Conservation (phyloP, 2,797 vertebrate species). For the Clarias pachynema region DNA sequence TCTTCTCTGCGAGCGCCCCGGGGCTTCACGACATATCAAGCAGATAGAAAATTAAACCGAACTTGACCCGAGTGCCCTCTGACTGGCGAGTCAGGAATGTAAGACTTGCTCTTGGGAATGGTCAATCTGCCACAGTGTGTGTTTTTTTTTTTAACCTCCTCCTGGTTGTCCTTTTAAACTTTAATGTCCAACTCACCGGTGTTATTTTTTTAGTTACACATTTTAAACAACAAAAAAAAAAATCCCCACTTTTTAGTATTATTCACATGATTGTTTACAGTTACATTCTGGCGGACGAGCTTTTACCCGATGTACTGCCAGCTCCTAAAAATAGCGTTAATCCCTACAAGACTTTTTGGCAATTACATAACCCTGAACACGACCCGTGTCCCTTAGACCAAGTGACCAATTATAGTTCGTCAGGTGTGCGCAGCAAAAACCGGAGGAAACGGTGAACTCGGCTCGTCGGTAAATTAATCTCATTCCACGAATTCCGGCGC, state of each 20-base stretch:
- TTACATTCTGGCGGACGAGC: neutral
- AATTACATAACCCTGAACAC: neutral
- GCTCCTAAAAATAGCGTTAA: neutral
- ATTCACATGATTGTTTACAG: slow-evolving; percentile 3
- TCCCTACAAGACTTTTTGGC: neutral
- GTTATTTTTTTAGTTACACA: too few species aligned
- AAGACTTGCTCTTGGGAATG: neutral
- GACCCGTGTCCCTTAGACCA: neutral
- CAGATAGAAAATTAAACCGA: neutral
- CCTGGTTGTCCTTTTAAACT: neutral
- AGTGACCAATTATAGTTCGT: neutral
- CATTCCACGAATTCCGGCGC: neutral
- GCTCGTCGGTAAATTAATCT: neutral
- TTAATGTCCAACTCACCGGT: too few species aligned
- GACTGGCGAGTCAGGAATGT: neutral
- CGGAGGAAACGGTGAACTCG: too few species aligned
- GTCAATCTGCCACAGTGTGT: neutral
- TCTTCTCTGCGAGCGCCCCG: neutral
- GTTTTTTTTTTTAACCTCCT: too few species aligned
- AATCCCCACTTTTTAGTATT: neutral
- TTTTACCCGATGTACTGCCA: slow-evolving; percentile 17
- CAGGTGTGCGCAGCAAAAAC: neutral
- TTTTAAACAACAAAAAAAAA: neutral
- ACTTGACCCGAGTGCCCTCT: too few species aligned
- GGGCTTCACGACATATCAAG: neutral